Percentiles rank a stretch among this genome's conserved stretches.
Evolutionary conservation across 2,113 vertebrate genomes (phyloP).

Genomic region (Scatophagus argus): DNA sequence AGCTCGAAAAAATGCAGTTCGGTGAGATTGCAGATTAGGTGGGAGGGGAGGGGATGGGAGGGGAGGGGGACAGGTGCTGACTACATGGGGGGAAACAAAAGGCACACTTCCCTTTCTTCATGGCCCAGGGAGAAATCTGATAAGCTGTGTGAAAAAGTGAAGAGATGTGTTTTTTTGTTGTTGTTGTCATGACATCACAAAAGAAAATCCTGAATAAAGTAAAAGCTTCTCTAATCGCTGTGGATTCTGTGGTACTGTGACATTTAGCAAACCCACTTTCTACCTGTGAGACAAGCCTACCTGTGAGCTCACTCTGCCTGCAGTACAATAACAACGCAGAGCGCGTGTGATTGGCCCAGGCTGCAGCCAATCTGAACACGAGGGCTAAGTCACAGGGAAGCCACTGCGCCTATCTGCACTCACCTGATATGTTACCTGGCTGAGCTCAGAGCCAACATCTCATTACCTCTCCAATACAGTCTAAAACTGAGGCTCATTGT

Average conservation of each 20-base stretch:
- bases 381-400: conserved; percentile 67
- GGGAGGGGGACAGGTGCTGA: conserved; percentile 61
- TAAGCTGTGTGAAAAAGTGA: neutral
- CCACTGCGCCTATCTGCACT: conserved; percentile 60
- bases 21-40: conserved; percentile 82
- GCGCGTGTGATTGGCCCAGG: conserved; percentile 68
- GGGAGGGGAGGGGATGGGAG: conserved; percentile 11
- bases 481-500: conserved; percentile 63
- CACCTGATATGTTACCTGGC: conserved; percentile 78
- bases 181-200: neutral
- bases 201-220: neutral
- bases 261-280: conserved; percentile 51
- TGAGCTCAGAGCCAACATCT: conserved; percentile 64
- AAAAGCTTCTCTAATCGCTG: neutral
- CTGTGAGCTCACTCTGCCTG: conserved; percentile 56
- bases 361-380: conserved; percentile 74
- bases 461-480: conserved; percentile 73
- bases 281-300: conserved; percentile 39
- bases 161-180: neutral
- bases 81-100: conserved; percentile 62
- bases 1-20: conserved; percentile 83
- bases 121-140: conserved; percentile 24
- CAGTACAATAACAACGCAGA: conserved; percentile 65
- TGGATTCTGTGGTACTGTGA: conserved; percentile 7
- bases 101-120: conserved; percentile 51